phyloP scores from a whole-genome alignment of 2,113 vertebrate species.

The Oryzias javanicus region DNA sequence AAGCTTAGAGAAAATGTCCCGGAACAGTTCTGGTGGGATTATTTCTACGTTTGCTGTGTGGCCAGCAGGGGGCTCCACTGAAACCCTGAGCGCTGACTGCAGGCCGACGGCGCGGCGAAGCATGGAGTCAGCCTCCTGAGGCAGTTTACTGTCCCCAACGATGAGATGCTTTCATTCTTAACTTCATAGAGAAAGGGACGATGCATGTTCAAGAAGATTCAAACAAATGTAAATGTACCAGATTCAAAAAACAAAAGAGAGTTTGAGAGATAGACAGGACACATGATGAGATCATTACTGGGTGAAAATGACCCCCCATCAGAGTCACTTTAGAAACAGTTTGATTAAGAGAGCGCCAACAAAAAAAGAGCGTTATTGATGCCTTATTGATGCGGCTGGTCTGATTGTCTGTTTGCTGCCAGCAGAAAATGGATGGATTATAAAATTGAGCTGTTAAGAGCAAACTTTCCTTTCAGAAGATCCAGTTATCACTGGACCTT shows the following conservation, averaged over 20 bases:
- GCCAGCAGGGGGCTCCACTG: too few species aligned
- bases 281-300: too few species aligned
- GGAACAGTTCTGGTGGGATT: slow-evolving; percentile 41
- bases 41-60: slow-evolving; percentile 6
- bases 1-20: slow-evolving; percentile 49
- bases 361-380: background rate
- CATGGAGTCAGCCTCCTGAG: slow-evolving; percentile 1
- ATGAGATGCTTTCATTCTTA: too few species aligned
- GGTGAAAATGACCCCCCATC: too few species aligned
- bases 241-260: too few species aligned
- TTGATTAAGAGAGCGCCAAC: background rate
- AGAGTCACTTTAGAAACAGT: background rate
- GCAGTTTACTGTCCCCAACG: too few species aligned
- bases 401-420: background rate
- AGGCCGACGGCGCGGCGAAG: background rate
- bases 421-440: background rate
- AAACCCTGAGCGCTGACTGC: background rate
- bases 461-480: background rate
- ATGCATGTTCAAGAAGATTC: too few species aligned
- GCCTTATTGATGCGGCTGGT: background rate
- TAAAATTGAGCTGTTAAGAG: background rate
- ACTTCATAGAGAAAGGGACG: too few species aligned
- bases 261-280: too few species aligned
- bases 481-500: too few species aligned
- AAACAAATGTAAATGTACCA: too few species aligned